Base-by-base conservation (phyloP, 2,888 invertebrate species). In the Epirrhoe tristata region DNA sequence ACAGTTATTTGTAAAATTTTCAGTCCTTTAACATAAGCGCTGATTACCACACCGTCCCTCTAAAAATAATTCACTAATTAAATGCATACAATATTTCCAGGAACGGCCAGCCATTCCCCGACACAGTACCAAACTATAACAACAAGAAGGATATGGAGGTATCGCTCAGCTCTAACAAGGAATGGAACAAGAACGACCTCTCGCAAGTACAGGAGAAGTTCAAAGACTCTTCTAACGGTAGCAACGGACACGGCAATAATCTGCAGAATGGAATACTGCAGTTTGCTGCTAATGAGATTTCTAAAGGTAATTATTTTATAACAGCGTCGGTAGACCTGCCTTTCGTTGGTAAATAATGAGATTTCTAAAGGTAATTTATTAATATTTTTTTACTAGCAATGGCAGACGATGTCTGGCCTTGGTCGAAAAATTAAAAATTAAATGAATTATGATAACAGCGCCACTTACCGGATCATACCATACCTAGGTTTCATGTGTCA, bases 71-170 rank as follows among this genome's bases (percentile, higher is more conserved):
- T n/a, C n/a, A n/a, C n/a, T 43, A 12, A 43, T 43, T 43, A 43
- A 43, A 43, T 12, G 0, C 6, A 34, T 48, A 0, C 6, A 1
- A 50, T 65, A 12, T 51, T 76, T 76, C 0, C 80, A 95, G 97
- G 74, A 95, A 94, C 43, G 95, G 96, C n/a, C 91, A 94, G 73
- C 95, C 96, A 0, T 96, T 96, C 84, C 96, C 96, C 0, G 95
- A 94, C 57, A 93, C 94, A 70, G 86, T 94, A 31, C 87, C 94
- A 0, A 91, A 94, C 50, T 94, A 94, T 79, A 94, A 95, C 78
- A 94, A 95, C 74, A 91, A 91, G 74, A 86, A 83, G 31, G 91
- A 89, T 46, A 88, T 93, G 88, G 90, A 92, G 61, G 80, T 83
- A 1, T 91, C 92, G 0, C 79, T 91, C 3, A 81, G 79, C 60